phyloP scores from a whole-genome alignment of 2,888 invertebrate species.

The Therioaphis trifolii region DNA sequence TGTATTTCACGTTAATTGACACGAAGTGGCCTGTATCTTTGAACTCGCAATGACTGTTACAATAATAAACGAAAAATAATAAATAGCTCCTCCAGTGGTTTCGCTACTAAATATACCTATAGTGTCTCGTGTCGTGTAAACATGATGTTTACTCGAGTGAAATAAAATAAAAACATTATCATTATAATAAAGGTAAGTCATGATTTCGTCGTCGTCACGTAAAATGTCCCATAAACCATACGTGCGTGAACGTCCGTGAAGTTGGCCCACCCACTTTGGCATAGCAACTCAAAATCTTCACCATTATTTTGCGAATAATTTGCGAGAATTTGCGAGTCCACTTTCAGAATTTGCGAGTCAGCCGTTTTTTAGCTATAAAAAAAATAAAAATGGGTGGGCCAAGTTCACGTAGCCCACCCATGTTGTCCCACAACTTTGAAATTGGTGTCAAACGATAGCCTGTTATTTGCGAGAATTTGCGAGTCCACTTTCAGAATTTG shows the following conservation, averaged over 20 bases:
- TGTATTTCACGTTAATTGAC: constrained; percentile 21
- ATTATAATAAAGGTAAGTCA: constrained; percentile 39
- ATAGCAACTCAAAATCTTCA: too few species aligned
- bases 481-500: too few species aligned
- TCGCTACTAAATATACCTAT: not conserved
- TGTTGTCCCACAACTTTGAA: too few species aligned
- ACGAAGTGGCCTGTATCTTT: not conserved
- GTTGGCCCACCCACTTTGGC: too few species aligned
- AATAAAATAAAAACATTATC: constrained; percentile 38
- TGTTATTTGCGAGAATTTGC: too few species aligned
- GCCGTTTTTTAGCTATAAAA: too few species aligned
- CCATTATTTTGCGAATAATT: too few species aligned
- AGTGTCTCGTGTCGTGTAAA: constrained; percentile 29
- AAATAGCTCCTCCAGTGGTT: not conserved
- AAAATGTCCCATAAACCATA: constrained; percentile 25
- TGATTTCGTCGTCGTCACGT: constrained; percentile 43
- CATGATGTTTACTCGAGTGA: constrained; percentile 17
- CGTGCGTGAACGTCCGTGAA: constrained; percentile 6
- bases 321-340: too few species aligned
- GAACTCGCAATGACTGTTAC: not conserved
- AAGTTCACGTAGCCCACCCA: too few species aligned
- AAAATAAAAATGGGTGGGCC: too few species aligned
- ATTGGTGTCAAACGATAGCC: too few species aligned
- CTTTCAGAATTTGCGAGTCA: too few species aligned
- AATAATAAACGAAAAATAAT: constrained; percentile 24